Evolutionary conservation across 2,888 invertebrate genomes (phyloP).

Genomic region (Tetragonula carbonaria): DNA sequence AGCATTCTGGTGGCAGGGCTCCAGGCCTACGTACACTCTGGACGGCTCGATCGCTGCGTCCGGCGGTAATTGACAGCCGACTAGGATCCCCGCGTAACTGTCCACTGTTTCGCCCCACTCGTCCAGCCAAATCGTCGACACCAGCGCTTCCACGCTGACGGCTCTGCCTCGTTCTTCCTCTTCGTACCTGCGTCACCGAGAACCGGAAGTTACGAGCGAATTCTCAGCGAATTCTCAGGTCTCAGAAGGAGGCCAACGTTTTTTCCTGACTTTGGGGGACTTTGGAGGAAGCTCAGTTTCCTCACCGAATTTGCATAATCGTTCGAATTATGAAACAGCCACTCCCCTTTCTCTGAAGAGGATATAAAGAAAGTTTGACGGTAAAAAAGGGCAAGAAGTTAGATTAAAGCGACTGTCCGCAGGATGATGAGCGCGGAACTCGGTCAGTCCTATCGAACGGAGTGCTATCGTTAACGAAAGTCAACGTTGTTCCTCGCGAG

Average conservation of each 20-base stretch:
- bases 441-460: neutral
- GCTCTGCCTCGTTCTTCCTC: slow-evolving; percentile 83
- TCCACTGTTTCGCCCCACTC: slow-evolving; percentile 86
- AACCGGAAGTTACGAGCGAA: neutral
- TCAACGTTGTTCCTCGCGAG: no score
- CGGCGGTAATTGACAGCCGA: slow-evolving; percentile 87
- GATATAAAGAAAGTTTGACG: slow-evolving; percentile 3
- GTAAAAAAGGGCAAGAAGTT: slow-evolving; percentile 9
- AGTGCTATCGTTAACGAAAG: no score
- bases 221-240: neutral
- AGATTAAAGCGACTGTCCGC: slow-evolving; percentile 3
- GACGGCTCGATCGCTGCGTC: slow-evolving; percentile 75
- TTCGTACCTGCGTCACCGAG: slow-evolving; percentile 76
- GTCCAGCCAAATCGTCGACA: slow-evolving; percentile 87
- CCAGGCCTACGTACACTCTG: slow-evolving; percentile 75
- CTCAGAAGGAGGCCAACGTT: neutral
- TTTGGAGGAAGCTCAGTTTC: neutral
- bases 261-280: no score
- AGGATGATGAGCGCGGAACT: neutral
- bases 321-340: slow-evolving; percentile 15
- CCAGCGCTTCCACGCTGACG: slow-evolving; percentile 86
- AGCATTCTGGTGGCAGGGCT: slow-evolving; percentile 78
- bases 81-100: slow-evolving; percentile 86
- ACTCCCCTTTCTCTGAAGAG: no score
- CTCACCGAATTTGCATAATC: slow-evolving; percentile 40